These are phyloP conservation scores for Astatotilapia flaviijosephi DNA, from an alignment of 2,113 vertebrate species.

Conservation along the genomic window DNA sequence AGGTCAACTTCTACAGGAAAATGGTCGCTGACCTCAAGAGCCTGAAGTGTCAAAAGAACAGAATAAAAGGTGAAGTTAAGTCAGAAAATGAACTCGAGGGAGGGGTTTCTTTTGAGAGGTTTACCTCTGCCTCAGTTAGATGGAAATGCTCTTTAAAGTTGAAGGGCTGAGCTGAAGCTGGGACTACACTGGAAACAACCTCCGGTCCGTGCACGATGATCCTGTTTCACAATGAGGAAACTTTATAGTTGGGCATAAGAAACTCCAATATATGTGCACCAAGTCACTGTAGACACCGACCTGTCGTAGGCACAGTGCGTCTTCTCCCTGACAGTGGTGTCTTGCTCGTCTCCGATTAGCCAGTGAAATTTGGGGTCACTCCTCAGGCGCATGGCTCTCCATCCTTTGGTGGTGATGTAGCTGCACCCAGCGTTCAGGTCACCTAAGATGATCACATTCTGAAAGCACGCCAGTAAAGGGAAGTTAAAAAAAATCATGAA, in stretches of 20 bases:
- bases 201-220: conserved; percentile 78
- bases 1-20: conserved; percentile 84
- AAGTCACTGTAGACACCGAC: conserved; percentile 19
- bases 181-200: conserved; percentile 65
- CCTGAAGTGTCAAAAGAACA: conserved; percentile 52
- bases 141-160: conserved; percentile 75
- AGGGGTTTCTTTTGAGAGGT: not conserved
- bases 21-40: conserved; percentile 82
- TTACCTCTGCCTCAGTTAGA: conserved; percentile 74
- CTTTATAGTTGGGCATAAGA: accelerated
- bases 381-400: conserved; percentile 70
- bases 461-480: not conserved
- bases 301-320: conserved; percentile 80
- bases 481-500: not conserved
- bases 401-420: conserved; percentile 75
- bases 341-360: conserved; percentile 80
- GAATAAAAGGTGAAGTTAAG: not conserved
- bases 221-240: conserved; percentile 45
- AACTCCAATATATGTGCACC: accelerated
- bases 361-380: conserved; percentile 73
- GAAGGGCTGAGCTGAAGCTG: conserved; percentile 74
- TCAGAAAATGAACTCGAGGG: not conserved
- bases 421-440: conserved; percentile 84
- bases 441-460: conserved; percentile 81
- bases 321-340: conserved; percentile 78